Percentiles rank a stretch among this genome's conserved stretches.
Evolutionary conservation across 1,140 invertebrate genomes (phyloP).

Genomic region (Pseudomyrmex concolor): DNA sequence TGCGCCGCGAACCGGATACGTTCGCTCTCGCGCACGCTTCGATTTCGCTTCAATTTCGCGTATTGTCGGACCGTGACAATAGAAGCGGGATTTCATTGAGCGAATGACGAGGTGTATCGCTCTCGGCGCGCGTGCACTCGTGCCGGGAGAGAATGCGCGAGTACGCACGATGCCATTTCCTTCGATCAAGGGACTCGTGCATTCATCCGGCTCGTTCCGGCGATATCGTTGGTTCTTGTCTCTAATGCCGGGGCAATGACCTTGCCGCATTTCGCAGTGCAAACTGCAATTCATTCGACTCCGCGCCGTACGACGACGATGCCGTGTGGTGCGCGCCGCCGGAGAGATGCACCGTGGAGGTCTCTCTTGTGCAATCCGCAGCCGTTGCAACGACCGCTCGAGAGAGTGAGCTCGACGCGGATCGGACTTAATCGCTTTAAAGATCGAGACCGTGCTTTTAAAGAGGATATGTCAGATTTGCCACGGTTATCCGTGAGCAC

Average conservation of each 20-base stretch:
- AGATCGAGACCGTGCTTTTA: slow-evolving; percentile 65
- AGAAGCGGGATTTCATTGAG: slow-evolving; percentile 34
- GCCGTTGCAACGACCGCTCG: slow-evolving; percentile 67
- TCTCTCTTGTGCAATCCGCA: slow-evolving; percentile 68
- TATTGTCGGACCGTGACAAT: slow-evolving; percentile 21
- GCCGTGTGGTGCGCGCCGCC: slow-evolving; percentile 35
- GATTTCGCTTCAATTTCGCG: slow-evolving; percentile 48
- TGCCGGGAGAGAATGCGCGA: slow-evolving; percentile 51
- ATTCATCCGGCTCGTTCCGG: slow-evolving; percentile 72
- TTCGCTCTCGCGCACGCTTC: slow-evolving; percentile 14
- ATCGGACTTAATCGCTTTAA: slow-evolving; percentile 69
- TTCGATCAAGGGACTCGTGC: slow-evolving; percentile 70
- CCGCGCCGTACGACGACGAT: slow-evolving; percentile 25
- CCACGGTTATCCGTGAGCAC: slow-evolving; percentile 22
- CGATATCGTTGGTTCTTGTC: slow-evolving; percentile 69
- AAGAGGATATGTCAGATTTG: slow-evolving; percentile 70
- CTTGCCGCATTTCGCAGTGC: slow-evolving; percentile 73
- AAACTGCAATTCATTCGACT: slow-evolving; percentile 72
- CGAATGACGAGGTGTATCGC: slow-evolving; percentile 65
- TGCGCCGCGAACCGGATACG: neutral
- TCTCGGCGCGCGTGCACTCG: slow-evolving; percentile 39
- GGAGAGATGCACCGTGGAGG: slow-evolving; percentile 62
- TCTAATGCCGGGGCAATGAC: slow-evolving; percentile 75
- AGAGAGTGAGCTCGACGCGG: slow-evolving; percentile 64
- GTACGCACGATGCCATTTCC: slow-evolving; percentile 61